Evolutionary conservation across 2,888 invertebrate species (phyloP).

Genomic region (Notocelia uddmanniana): DNA sequence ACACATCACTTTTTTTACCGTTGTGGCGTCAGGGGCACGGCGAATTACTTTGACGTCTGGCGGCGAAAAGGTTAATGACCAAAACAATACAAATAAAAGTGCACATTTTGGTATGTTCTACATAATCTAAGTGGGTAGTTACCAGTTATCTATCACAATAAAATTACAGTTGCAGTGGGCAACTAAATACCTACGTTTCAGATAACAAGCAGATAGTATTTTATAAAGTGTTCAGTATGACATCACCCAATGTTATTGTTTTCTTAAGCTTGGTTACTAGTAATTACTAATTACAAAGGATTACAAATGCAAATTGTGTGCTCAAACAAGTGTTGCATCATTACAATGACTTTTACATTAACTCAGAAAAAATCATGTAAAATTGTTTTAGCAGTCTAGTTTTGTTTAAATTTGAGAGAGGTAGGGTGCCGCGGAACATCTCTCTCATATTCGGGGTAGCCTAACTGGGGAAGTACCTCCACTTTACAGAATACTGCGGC

Average conservation of each 20-base stretch:
- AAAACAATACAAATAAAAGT: no score
- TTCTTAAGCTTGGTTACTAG: slow-evolving; percentile 7
- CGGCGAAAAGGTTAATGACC: no score
- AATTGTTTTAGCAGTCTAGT: no score
- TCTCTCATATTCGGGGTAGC: no score
- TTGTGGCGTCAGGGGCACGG: no score
- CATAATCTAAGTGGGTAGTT: slow-evolving; percentile 1
- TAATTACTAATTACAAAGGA: slow-evolving; percentile 9
- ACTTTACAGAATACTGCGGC: no score
- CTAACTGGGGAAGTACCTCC: no score
- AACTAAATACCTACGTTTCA: neutral
- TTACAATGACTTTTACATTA: neutral
- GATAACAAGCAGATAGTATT: slow-evolving; percentile 1
- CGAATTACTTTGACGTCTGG: no score
- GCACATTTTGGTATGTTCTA: neutral
- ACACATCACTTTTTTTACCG: no score
- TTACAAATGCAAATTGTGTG: slow-evolving; percentile 27
- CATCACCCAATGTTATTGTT: slow-evolving; percentile 22
- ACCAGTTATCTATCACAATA: neutral
- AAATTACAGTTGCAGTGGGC: neutral
- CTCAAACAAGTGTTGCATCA: slow-evolving; percentile 10
- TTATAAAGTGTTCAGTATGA: slow-evolving; percentile 13
- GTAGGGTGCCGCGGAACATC: no score
- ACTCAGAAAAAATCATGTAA: no score
- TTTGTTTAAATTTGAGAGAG: no score